Conservation (phyloP, 1,140 invertebrate species). For the Luehdorfia chinensis region DNA sequence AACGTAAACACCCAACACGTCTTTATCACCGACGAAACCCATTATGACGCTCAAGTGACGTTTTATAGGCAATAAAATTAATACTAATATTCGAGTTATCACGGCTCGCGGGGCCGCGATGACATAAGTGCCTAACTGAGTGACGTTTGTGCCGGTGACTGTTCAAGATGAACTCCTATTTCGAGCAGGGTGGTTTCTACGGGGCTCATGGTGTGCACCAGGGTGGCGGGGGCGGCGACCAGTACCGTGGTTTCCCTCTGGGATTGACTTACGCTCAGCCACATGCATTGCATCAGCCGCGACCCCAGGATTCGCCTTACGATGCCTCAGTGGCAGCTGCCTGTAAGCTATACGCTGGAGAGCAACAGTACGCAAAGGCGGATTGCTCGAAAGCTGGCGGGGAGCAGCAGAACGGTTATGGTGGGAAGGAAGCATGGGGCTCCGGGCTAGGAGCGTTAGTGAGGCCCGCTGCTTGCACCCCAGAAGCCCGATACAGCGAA, state of each 20-base stretch:
- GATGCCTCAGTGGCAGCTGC: constrained; percentile 91
- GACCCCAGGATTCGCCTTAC: constrained; percentile 92
- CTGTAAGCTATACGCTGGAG: constrained; percentile 89
- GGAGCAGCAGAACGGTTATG: constrained; percentile 84
- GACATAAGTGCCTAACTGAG: constrained; percentile 69
- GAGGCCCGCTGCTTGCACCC: constrained; percentile 90
- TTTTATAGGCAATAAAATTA: constrained; percentile 75
- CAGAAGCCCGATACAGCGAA: constrained; percentile 89
- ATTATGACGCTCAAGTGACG: constrained; percentile 75
- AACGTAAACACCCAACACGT: constrained; percentile 72
- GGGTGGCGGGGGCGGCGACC: constrained; percentile 81
- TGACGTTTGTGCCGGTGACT: constrained; percentile 64
- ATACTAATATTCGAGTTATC: constrained; percentile 71
- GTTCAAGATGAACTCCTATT: constrained; percentile 94
- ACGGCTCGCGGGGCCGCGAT: constrained; percentile 63
- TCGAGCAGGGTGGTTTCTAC: constrained; percentile 96
- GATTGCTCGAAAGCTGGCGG: constrained; percentile 79
- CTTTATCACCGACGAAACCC: constrained; percentile 69
- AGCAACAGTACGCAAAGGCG: constrained; percentile 81
- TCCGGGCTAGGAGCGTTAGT: constrained; percentile 79
- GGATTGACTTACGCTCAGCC: constrained; percentile 92
- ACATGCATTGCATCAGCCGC: constrained; percentile 85
- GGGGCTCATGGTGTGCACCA: constrained; percentile 90
- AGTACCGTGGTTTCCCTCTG: constrained; percentile 89
- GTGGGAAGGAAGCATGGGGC: constrained; percentile 85